Base-by-base conservation (phyloP, 1,140 invertebrate genomes). In the Branchinecta lindahli region DNA sequence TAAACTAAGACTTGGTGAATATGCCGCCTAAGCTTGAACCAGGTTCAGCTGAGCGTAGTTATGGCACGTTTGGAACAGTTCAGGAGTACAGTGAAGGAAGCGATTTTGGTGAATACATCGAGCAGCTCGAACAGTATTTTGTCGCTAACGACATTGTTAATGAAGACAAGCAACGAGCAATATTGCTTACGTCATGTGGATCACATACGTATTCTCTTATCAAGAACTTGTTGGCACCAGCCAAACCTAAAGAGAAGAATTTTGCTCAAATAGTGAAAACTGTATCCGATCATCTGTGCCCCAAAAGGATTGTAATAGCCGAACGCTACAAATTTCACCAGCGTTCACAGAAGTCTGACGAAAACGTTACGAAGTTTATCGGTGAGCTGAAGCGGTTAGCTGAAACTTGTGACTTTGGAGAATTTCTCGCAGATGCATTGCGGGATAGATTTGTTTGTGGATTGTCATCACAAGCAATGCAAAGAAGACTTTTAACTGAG, bases 321-420 rank as follows among this genome's bases (percentile, higher is more conserved):
- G 70, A 70, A 45, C 21, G 68, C 44, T 70, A 44, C 66, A 70
- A 70, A 21, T 70, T 70, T 46, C 66, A 70, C 46, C 66, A 70
- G 46, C 3, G 70, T 4, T 3, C 20, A 20, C 70, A 70, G 33
- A 70, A 45, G 21, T 20, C 66, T 7, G 70, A 45, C 15, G 70
- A 70, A 52, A n/a, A 18, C n/a, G 66, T 70, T 18, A 70, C 44
- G 33, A 46, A n/a, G 5, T 70, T 44, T 18, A 15, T 70, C 9
- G 70, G 66, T 33, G 67, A 68, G 12, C 66, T 70, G 33, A 12
- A 65, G 18, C 20, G n/a, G 4, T 69, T 70, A 45, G 20, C 70
- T 21, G 44, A 45, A 70, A 65, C 68, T 21, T 71, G 70, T 46
- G 67, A 71, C 46, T 71, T 71, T 46, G 70, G 66, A 7, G 45